Base-by-base conservation (phyloP, 2,888 invertebrate species). In the Thymelicus sylvestris region DNA sequence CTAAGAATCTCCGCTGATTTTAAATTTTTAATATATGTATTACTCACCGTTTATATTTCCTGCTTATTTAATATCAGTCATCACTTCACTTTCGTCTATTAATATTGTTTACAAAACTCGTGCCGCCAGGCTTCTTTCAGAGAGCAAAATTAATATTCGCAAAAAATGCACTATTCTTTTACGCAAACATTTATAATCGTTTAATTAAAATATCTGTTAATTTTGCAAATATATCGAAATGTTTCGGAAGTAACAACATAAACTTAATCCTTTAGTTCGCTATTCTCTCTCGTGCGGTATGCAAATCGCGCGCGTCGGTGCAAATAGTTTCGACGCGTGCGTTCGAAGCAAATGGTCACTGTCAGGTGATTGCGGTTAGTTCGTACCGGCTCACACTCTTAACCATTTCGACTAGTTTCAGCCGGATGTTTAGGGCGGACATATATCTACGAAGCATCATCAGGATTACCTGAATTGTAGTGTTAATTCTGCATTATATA, bases 281-380 rank as follows among this genome's bases (percentile, higher is more conserved):
- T 31, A 67, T 64, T 48, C 67, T 62, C 57, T 52, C 66, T 74
- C 48, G 71, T 72, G 71, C 67, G 69, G 71, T 78, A 80, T 81
- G 80, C 78, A 80, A 80, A 79, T 79, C 78, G 78, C 81, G 78
- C 81, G 82, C 77, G 74, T 60, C 67, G 63, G 41, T 61, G 52
- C 59, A 24, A 55, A 24, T 52, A 13, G 78, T 55, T 55, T 55
- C 78, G 72, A 80, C 80, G 81, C 83, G 87, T 88, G 89, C 91
- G 90, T 87, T 86, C 86, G 87, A 73, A 81, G 79, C 86, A 78
- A 83, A 80, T 87, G 87, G 83, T 82, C 81, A 85, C 88, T 74
- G 83, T 82, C 81, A 81, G 85, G 82, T 85, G 90, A 91, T 92
- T 92, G 92, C 86, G 83, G 83, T 86, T 82, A 80, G 84, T 84